A percentile compares a stretch with the other conserved stretches of the same genome.
phyloP scores from a whole-genome alignment of 2,113 vertebrate genomes.

The Cyanistes caeruleus region DNA sequence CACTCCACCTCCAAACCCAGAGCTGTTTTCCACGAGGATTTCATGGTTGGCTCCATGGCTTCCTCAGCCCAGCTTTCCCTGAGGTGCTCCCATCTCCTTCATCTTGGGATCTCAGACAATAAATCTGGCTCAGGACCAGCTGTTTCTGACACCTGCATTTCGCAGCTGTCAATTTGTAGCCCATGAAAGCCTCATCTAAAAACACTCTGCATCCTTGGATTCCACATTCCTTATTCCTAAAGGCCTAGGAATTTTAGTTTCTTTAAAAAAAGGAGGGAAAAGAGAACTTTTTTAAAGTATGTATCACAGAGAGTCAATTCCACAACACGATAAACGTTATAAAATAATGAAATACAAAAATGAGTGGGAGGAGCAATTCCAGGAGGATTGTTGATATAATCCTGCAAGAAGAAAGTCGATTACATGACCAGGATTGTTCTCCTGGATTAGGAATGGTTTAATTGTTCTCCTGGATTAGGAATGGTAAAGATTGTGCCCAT shows the following conservation, averaged over 20 bases:
- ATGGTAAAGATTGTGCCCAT: not conserved
- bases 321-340: fast-evolving
- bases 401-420: not conserved
- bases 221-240: not conserved
- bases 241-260: not conserved
- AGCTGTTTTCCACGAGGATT: not conserved
- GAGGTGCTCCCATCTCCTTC: not conserved
- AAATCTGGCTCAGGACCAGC: not conserved
- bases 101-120: not conserved
- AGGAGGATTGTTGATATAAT: not conserved
- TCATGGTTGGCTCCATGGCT: not conserved
- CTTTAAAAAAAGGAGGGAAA: fast-evolving
- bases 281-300: fast-evolving
- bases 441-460: not conserved
- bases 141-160: not conserved
- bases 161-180: not conserved
- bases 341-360: not conserved
- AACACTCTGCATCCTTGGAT: not conserved
- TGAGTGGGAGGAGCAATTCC: not conserved
- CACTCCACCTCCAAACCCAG: not conserved
- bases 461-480: not conserved
- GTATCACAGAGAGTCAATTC: not conserved
- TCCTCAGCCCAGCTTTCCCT: not conserved
- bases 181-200: not conserved
- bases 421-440: not conserved